Evolutionary conservation across 2,113 vertebrate genomes (phyloP), one percentile per base, ranked within the genome.

Genomic region (Psittacula cyanocephala): DNA sequence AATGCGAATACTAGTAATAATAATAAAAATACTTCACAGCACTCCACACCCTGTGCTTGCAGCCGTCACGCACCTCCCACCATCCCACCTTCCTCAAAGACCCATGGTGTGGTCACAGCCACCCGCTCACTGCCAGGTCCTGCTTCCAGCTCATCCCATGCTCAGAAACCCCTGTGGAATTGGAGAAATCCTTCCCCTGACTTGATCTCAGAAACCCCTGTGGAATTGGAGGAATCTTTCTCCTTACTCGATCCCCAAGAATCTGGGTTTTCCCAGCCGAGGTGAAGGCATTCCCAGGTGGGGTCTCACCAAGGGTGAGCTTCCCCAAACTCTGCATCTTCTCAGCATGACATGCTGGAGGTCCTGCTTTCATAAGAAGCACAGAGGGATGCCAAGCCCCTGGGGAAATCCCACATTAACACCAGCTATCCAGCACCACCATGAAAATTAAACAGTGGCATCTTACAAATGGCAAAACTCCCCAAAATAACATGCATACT

Each of bases 91-190:
- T 72, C 23, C 22, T n/a, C 41, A 50, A 41, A 43, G 8, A 86
- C n/a, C 18, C 1, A 0, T 24, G 4, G 29, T 6, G 3, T 68
- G 47, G 47, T 49, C 53, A 25, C 13, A n/a, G 62, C 31, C 22
- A 2, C 43, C 47, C 0, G 0, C 25, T 11, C 2, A 0, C 78
- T 91, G 70, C 43, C 1, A 0, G 71, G 18, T 79, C 23, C 17
- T 2, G 1, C 22, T 75, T 68, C 43, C 39, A 49, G 17, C 24
- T 78, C 55, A 37, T 62, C 14, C n/a, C 33, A n/a, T 59, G 33
- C 25, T 27, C 41, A 53, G 44, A 68, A 82, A 60, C 11, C 19
- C 7, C 19, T 18, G 23, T 17, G 33, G 16, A 47, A 76, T 27
- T 3, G 0, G 19, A 79, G 24, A 35, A 85, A 69, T 88, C 37